Base-by-base conservation (phyloP, 2,797 vertebrate species). In the Neosilurus mollespiculum region DNA sequence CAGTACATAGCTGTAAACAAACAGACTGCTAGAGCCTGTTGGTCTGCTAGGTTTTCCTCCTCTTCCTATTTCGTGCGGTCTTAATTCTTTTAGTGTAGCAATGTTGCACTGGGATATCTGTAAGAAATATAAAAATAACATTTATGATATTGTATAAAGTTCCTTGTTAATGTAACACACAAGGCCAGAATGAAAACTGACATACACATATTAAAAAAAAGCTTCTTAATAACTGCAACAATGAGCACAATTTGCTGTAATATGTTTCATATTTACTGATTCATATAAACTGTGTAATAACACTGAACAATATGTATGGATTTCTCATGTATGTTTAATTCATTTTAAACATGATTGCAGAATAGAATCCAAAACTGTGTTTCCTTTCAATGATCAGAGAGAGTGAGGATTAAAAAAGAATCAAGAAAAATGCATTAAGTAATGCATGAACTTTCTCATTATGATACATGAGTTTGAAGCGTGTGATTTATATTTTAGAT, bases 61-160 rank as follows among this genome's bases (percentile, higher is more conserved):
- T 66, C 72, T 81, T 86, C 20, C 58, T 2, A 70, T 77, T 86
- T 78, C 51, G n/a, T 84, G 80, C 9, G 49, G 56, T 77, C 58
- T 56, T 72, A 6, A 78, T 4, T 51, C 56, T 85, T 76, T 62
- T 73, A 65, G 69, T 16, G 56, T 64, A 64, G n/a, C n/a, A 81
- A 54, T 26, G 43, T 24, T 78, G n/a, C 81, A 78, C 58, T 15
- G 20, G 10, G 20, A 69, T n/a, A 22, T 37, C 3, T 4, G 37
- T 66, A 81, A 70, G 59, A 24, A 58, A 7, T 62, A 43, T 59
- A 59, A 16, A 49, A 14, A 49, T 66, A 30, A 22, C 10, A 66
- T 67, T 73, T n/a, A 66, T 73, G 73, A 65, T 58, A 12, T 18
- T 43, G 7, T 22, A 49, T 84, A 14, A 34, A 56, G 15, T 3